Conservation (phyloP, 2,888 invertebrate species). For the Tipula lateralis region DNA sequence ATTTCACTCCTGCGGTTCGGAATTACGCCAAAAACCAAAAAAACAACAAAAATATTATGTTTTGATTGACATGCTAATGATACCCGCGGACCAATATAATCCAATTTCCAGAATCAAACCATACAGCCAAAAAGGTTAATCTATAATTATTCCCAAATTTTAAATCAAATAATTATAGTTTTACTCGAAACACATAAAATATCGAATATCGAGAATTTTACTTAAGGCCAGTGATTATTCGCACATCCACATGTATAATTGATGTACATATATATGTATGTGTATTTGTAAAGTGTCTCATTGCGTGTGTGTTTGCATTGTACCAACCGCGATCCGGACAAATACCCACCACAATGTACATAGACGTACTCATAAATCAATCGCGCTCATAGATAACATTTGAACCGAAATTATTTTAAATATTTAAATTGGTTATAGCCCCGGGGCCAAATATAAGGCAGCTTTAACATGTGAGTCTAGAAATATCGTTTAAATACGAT, state of each 20-base stretch:
- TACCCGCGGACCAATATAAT: neutral
- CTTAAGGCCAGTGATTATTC: neutral
- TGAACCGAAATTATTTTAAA: conserved; percentile 6
- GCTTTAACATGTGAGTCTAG: neutral
- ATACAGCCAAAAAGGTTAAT: neutral
- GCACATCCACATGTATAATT: neutral
- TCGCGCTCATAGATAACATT: conserved; percentile 2
- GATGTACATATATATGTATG: neutral
- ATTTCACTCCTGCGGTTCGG: neutral
- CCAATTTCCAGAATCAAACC: neutral
- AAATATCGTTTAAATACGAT: neutral
- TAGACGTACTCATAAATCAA: neutral
- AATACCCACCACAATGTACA: neutral
- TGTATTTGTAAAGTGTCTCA: neutral
- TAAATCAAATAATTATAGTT: conserved; percentile 19
- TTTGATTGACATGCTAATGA: conserved; percentile 24
- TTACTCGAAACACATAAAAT: conserved; percentile 9
- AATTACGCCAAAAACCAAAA: neutral
- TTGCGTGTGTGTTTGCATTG: neutral
- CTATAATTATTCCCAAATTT: neutral
- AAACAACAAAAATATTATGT: neutral
- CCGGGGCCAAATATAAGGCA: neutral
- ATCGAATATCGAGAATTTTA: neutral
- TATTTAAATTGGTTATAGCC: conserved; percentile 24
- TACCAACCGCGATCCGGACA: neutral